Conservation (phyloP, 1,140 invertebrate species). For the Bombus waltoni region DNA sequence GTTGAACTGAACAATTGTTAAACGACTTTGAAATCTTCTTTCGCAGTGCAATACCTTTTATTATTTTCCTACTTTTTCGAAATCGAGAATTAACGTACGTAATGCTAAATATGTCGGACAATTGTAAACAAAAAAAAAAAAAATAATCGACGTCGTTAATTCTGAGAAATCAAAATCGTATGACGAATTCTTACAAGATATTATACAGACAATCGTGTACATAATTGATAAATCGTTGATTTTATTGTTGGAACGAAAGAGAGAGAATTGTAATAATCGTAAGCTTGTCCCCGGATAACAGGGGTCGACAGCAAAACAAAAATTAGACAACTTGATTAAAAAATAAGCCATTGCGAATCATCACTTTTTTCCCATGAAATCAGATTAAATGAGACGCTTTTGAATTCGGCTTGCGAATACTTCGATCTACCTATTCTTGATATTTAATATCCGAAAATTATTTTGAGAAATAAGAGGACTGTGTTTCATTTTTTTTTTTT, state of each 20-base stretch:
- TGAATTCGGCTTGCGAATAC: too few relatives aligned
- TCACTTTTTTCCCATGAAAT: background rate
- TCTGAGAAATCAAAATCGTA: conserved; percentile 14
- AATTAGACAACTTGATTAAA: background rate
- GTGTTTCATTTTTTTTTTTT: too few relatives aligned
- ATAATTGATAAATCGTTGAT: background rate
- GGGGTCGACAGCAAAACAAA: conserved; percentile 1
- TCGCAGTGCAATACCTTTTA: background rate
- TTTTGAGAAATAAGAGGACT: too few relatives aligned
- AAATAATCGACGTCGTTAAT: background rate
- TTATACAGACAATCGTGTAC: background rate
- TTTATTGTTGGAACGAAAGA: background rate
- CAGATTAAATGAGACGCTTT: background rate
- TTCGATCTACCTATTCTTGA: too few relatives aligned
- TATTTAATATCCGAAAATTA: background rate
- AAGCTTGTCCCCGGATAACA: conserved; percentile 17
- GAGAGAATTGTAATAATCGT: conserved; percentile 9
- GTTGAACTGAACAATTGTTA: too few relatives aligned
- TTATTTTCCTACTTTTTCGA: background rate
- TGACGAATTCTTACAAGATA: conserved; percentile 2
- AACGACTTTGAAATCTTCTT: background rate
- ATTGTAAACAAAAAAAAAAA: background rate
- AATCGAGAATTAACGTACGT: background rate
- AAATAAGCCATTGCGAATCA: background rate
- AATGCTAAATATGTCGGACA: background rate